Base-by-base conservation (phyloP, 2,888 invertebrate species). In the Metellina segmentata region DNA sequence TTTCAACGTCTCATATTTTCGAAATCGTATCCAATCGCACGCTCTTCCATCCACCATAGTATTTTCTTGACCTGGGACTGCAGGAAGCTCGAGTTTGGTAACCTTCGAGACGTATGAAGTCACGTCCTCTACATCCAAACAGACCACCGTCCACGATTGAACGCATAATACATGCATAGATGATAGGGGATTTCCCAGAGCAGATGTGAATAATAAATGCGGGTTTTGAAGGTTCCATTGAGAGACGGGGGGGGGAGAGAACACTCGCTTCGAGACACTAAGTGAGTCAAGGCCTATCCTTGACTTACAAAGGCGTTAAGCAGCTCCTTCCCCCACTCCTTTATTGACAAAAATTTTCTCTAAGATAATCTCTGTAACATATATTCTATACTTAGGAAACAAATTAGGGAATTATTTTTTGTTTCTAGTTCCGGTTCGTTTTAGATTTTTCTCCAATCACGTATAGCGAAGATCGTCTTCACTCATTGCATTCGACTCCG, bases 201-300 rank as follows among this genome's bases (percentile, higher is more conserved):
- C 70, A 53, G 20, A 74, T 81, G 34, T 16, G 74, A 88, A 81
- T 88, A 61, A 69, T 20, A 88, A 88, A 75, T 71, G 53, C 51
- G 13, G 13, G 51, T 4, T 81, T 81, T 81, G 90, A 90, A 90
- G 90, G 90, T 81, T 81, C 70, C 53, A 49, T 82, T 89, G 51
- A 75, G 69, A 13, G 9, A 52, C 34, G 34, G 34, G 34, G 34
- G 34, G 34, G 34, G 34, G 34, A 4, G 34, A 4, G 78, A 78
- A 52, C 52, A 83, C 20, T 70, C 53, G 52, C 48, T 83, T 85
- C 19, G 49, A 69, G 70, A 75, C 78, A 16, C 19, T 72, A 91
- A 91, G 87, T 91, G 72, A 91, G 91, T 91, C 91, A 91, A 91
- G 87, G 91, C 51, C 71, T 71, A 86, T 11, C 90, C 90, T 91